Base-by-base conservation (phyloP, 2,113 vertebrate genomes). In the Elanus axillaris region DNA sequence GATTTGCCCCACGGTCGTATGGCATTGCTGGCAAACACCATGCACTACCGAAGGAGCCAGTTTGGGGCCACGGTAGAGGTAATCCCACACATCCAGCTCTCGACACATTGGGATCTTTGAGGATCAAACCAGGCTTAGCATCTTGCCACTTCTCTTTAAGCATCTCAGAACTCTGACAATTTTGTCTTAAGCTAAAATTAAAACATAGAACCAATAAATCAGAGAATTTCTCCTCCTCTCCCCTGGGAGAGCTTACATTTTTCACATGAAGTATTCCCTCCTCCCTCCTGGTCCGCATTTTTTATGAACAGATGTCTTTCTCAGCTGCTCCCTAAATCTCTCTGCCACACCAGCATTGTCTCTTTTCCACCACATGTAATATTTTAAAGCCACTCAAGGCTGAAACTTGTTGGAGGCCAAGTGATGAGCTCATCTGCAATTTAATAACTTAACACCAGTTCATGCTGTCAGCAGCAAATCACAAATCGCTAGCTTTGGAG, bases 391-490 rank as follows among this genome's bases (percentile, higher is more conserved):
- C 62, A 68, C 86, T 93, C 80, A 74, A 88, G 87, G 81, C 85
- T 81, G 94, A 34, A 81, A 63, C 73, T 73, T 4, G 58, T 62
- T 32, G 0, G 20, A 85, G 72, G 94, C 96, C 94, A 97, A 96
- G 84, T 42, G 50, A 96, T 96, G 95, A 97, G 93, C 95, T 96
- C 96, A 97, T 88, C 72, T 87, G 88, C 83, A 92, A 53, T 75
- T 88, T 79, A 95, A 95, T 80, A 87, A 77, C 94, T 92, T 92
- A 26, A 47, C 90, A 88, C 76, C 90, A 79, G 94, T 43, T 69
- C 93, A 6, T 5, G 78, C 93, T 94, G 94, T 95, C 91, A 92
- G 84, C 91, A 76, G 95, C 94, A 83, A 71, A 86, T 94, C 85
- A 62, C 75, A 7, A 7, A 40, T 58, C 62, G 7, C 71, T 5